Base-by-base conservation (phyloP, 1,140 invertebrate species). In the Geopemphigus sp. region DNA sequence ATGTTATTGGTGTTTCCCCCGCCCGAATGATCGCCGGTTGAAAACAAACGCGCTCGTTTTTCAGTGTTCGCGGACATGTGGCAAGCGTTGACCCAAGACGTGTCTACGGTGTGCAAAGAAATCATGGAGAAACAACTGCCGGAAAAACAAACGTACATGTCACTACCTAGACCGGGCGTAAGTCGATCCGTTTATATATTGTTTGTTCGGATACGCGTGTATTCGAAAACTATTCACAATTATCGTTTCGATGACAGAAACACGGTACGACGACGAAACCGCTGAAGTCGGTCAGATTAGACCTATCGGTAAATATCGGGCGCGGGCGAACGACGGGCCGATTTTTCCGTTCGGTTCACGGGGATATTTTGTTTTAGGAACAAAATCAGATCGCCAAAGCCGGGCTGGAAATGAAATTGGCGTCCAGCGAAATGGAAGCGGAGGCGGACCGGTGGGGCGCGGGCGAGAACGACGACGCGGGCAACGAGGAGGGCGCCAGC, bases 311-410 rank as follows among this genome's bases (percentile, higher is more conserved):
- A 84, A 85, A 83, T 81, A 57, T 50, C 6, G 0, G 8, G 22
- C 32, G 32, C 3, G 32, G 8, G 32, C 8, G 32, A 39, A 39
- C 32, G 32, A 24, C 11, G n/a, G 17, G n/a, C n/a, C n/a, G n/a
- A n/a, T n/a, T n/a, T n/a, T n/a, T n/a, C n/a, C n/a, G n/a, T n/a
- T n/a, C n/a, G n/a, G n/a, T n/a, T n/a, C n/a, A n/a, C n/a, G n/a
- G n/a, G n/a, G n/a, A n/a, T n/a, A n/a, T n/a, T n/a, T n/a, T n/a
- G n/a, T n/a, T 32, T 81, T 68, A 91, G 87, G 97, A 98, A 84
- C 95, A 98, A 89, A 95, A 96, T 50, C 97, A 98, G 88, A 98
- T 98, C 83, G 96, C 96, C 8, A 98, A 98, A 87, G 92, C 95
- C 59, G 96, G 97, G 32, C 85, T 98, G 56, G 97, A 99, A 87